Percentiles rank a stretch among this genome's conserved stretches.
phyloP scores from a whole-genome alignment of 2,113 vertebrate genomes.

The Corythornis madagascariensis region DNA sequence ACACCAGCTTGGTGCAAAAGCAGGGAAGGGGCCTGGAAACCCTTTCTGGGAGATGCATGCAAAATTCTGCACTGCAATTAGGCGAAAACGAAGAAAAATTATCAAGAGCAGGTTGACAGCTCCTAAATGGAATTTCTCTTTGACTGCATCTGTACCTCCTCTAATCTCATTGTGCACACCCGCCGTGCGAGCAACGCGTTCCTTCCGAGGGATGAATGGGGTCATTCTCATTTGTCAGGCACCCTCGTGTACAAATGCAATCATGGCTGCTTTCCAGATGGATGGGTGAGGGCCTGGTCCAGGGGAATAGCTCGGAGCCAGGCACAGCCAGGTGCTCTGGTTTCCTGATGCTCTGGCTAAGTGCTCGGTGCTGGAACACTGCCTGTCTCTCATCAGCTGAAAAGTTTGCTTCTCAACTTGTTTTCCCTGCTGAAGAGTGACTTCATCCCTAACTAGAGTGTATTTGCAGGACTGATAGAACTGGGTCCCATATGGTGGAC shows the following conservation, averaged over 20 bases:
- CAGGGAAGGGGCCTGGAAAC: not conserved
- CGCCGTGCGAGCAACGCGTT: not conserved
- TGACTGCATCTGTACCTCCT: slow-evolving; percentile 10
- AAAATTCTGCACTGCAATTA: not conserved
- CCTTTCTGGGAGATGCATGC: not conserved
- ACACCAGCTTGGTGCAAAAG: not conserved
- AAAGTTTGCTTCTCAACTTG: slow-evolving; percentile 59
- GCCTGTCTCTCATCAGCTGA: slow-evolving; percentile 48
- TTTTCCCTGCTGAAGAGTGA: slow-evolving; percentile 56
- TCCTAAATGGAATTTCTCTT: slow-evolving; percentile 62
- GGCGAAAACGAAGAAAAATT: slow-evolving; percentile 50
- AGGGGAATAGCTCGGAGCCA: not conserved
- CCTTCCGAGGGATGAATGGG: slow-evolving; percentile 49
- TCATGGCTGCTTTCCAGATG: slow-evolving; percentile 54
- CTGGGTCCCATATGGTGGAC: slow-evolving; percentile 42
- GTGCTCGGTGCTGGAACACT: slow-evolving; percentile 16
- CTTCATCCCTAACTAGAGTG: slow-evolving; percentile 40
- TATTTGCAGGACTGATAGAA: slow-evolving; percentile 37
- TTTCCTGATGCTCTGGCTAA: slow-evolving; percentile 51
- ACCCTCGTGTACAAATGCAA: slow-evolving; percentile 62
- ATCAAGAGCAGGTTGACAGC: slow-evolving; percentile 53
- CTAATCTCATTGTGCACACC: slow-evolving; percentile 58
- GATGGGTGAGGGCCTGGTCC: slow-evolving; percentile 42
- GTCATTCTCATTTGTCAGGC: slow-evolving; percentile 65
- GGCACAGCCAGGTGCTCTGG: slow-evolving; percentile 61